Percentiles rank a stretch among this genome's conserved stretches.
Conservation (phyloP, 2,113 vertebrate genomes). For the Gallinago undulata region DNA sequence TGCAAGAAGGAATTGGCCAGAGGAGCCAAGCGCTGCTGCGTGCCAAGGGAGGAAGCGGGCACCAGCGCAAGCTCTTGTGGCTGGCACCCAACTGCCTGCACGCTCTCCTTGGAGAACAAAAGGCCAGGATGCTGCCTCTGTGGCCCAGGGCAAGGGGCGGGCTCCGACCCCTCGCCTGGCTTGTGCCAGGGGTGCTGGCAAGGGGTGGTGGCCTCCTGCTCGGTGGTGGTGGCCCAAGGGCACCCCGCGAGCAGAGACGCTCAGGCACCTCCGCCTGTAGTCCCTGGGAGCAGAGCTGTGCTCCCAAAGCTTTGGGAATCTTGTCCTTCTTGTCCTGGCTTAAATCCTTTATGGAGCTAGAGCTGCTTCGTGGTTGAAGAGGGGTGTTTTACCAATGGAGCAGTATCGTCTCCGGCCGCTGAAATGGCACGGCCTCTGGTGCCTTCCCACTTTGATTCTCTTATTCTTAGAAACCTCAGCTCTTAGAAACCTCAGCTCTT, state of each 20-base stretch:
- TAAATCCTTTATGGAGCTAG: neutral
- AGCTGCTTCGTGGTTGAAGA: neutral
- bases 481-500: neutral
- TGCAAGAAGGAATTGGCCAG: neutral
- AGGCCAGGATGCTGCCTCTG: neutral
- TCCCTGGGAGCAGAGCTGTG: neutral
- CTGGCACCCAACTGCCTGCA: neutral
- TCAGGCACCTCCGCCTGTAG: neutral
- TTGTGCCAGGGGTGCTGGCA: neutral
- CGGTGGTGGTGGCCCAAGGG: neutral
- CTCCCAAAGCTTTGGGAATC: neutral
- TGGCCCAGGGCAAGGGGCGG: neutral
- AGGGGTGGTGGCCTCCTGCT: neutral
- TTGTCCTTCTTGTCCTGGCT: neutral
- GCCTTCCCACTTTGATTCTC: neutral
- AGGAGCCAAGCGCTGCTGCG: neutral
- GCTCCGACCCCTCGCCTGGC: neutral
- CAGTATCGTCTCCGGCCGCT: neutral
- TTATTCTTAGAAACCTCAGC: neutral
- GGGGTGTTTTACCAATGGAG: neutral
- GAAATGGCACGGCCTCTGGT: accelerated
- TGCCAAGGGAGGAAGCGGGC: slow-evolving; percentile 50
- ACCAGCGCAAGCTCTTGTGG: neutral
- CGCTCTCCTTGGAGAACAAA: neutral
- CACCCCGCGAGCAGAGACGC: neutral